Evolutionary conservation across 2,113 vertebrate genomes (phyloP), one percentile per base, ranked within the genome.

Genomic region (Myocastor coypus): DNA sequence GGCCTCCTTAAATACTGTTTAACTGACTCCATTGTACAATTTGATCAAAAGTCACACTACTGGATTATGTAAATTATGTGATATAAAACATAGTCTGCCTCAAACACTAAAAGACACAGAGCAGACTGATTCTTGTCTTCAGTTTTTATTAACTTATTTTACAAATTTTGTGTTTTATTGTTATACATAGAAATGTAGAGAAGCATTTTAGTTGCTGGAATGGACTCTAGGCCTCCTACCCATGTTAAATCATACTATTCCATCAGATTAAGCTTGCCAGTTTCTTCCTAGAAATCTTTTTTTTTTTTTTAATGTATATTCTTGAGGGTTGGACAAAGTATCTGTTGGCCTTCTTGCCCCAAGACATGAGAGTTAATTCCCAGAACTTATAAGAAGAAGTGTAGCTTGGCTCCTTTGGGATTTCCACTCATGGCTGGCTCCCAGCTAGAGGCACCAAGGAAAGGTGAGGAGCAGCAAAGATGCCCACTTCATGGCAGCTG

Each of bases 31-130:
- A 22, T 85, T 17, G 57, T 71, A 14, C 13, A 78, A 22, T 87
- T 90, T 32, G 24, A 50, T 94, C 52, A 73, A 96, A 95, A 87
- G 17, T 55, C 24, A 75, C 20, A 92, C 32, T 16, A n/a, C n/a
- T n/a, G 1, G 8, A 68, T 30, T 42, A 24, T 40, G 7, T 46
- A 73, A 22, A n/a, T 78, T 83, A 30, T 40, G 1, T 32, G 66
- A 2, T 46, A 34, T 4, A 80, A 95, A 87, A 59, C 78, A 64
- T 26, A 59, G 57, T 0, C 9, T 5, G 71, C 20, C 16, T 46
- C 37, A 59, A 9, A 30, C 11, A 30, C 17, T 94, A 80, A 80
- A 90, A 93, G 12, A 50, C 61, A 46, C 7, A 69, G 14, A 69
- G 1, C 28, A 71, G 28, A 32, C 30, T 22, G 61, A 59, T 42